Percentiles rank a stretch among this genome's conserved stretches.
Evolutionary conservation across 2,113 vertebrate genomes (phyloP).

Genomic region (Aviceda subcristata): DNA sequence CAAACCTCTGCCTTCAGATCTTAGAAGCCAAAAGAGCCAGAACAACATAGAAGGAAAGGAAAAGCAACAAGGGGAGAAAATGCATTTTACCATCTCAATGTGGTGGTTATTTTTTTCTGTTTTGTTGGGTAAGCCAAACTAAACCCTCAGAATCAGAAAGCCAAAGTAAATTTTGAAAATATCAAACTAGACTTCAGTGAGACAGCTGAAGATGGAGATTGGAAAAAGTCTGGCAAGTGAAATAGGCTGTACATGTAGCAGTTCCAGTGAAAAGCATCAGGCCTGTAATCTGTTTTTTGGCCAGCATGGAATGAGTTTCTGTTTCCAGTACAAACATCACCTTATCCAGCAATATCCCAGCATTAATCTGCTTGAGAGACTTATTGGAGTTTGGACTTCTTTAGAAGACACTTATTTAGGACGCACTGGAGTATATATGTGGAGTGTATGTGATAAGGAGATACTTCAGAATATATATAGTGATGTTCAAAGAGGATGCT

Average conservation of each 20-base stretch:
- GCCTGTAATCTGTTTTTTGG: not conserved
- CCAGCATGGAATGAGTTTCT: not conserved
- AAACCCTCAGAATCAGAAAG: not conserved
- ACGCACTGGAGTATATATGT: not conserved
- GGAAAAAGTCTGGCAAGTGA: not conserved
- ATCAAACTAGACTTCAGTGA: not conserved
- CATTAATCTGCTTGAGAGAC: not conserved
- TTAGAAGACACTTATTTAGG: not conserved
- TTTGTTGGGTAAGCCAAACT: not conserved
- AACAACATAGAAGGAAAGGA: not conserved
- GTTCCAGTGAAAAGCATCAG: not conserved
- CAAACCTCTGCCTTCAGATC: not conserved
- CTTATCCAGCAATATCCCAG: not conserved
- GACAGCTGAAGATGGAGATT: not conserved
- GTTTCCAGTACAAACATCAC: not conserved
- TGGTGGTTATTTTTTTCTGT: not conserved
- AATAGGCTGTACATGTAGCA: not conserved
- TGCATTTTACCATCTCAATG: not conserved
- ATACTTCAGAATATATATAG: not conserved
- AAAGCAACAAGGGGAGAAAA: not conserved
- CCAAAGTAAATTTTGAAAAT: not conserved
- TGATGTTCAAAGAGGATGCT: not conserved
- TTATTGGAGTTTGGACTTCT: not conserved
- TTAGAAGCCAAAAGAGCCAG: not conserved
- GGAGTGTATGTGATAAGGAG: not conserved